These are phyloP conservation scores for Halictus rubicundus DNA, from an alignment of 1,140 invertebrate species.

Conservation along the genomic window DNA sequence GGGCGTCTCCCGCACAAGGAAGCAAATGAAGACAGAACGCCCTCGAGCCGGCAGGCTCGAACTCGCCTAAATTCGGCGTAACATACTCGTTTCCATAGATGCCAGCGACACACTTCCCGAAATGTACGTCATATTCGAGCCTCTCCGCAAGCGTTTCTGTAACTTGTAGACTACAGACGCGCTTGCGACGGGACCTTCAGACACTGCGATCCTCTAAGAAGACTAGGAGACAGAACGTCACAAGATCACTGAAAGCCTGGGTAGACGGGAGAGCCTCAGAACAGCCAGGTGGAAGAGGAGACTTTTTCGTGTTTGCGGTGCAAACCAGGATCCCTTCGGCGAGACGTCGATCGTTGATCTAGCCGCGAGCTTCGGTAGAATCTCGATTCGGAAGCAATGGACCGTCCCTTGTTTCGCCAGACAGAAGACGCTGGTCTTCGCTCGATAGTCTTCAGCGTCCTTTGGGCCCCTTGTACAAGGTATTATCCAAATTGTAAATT, in stretches of 20 bases:
- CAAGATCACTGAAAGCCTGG: not conserved
- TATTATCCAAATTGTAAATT: constrained; percentile 30
- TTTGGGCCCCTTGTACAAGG: not conserved
- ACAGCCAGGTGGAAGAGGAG: not conserved
- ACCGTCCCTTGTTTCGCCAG: constrained; percentile 17
- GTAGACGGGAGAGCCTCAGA: not conserved
- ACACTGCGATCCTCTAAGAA: constrained; percentile 7
- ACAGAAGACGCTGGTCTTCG: not conserved
- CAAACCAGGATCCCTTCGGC: constrained; percentile 10
- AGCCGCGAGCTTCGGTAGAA: not conserved
- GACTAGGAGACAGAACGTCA: not conserved
- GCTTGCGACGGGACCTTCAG: constrained; percentile 1
- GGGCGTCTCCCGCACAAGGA: not conserved
- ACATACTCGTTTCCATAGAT: constrained; percentile 68
- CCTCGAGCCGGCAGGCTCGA: constrained; percentile 17
- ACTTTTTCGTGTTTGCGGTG: constrained; percentile 27
- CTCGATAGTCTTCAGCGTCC: not conserved
- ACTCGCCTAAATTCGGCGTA: constrained; percentile 55
- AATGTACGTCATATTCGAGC: constrained; percentile 34
- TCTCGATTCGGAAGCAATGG: constrained; percentile 19
- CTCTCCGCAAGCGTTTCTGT: constrained; percentile 23
- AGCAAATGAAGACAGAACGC: not conserved
- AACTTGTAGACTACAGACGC: constrained; percentile 2
- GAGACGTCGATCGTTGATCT: not conserved
- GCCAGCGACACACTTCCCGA: constrained; percentile 56